Conservation (phyloP, 2,797 vertebrate species). For the Masticophis lateralis region DNA sequence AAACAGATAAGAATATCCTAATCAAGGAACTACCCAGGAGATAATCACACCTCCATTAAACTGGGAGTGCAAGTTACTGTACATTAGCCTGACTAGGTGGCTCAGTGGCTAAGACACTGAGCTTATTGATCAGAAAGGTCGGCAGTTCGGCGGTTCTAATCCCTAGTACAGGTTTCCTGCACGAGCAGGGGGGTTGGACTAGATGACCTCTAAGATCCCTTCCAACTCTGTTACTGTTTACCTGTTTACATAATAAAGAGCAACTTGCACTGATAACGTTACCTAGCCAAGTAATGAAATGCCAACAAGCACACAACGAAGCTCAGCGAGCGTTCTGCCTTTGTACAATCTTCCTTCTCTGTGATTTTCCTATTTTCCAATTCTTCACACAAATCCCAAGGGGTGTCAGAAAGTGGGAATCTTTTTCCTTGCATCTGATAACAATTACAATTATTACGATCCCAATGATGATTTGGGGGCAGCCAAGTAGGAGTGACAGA, state of each 20-base stretch:
- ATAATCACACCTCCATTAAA: background rate
- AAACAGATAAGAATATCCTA: background rate
- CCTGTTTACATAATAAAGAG: background rate
- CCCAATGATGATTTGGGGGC: background rate
- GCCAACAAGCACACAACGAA: background rate
- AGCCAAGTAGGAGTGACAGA: background rate
- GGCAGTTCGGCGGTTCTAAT: no score
- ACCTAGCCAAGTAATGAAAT: background rate
- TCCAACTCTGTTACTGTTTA: no score
- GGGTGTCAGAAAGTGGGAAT: background rate
- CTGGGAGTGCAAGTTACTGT: background rate
- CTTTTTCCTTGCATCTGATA: background rate
- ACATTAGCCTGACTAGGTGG: background rate
- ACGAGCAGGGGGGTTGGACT: no score
- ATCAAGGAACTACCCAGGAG: background rate
- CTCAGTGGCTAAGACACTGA: no score
- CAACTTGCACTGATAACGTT: background rate
- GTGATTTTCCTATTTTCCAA: background rate
- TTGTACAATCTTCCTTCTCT: background rate
- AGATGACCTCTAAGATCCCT: no score
- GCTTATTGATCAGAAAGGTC: no score
- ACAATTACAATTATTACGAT: background rate
- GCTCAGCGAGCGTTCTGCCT: background rate
- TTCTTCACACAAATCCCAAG: background rate
- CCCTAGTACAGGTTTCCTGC: no score